Evolutionary conservation across 2,797 vertebrate species (phyloP).

Genomic region (Anas georgica): DNA sequence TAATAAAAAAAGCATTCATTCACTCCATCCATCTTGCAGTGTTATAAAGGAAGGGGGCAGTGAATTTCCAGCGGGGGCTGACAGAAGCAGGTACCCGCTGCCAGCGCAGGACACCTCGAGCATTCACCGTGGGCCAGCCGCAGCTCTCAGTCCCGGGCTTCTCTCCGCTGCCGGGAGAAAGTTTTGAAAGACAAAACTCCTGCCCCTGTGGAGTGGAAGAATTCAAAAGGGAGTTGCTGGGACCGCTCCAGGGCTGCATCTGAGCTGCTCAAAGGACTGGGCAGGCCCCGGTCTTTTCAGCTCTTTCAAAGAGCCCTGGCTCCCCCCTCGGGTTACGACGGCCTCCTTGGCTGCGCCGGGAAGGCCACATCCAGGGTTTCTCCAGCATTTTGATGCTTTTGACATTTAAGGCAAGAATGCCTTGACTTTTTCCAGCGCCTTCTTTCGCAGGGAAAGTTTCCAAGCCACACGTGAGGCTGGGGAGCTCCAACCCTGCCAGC

Average conservation of each 20-base stretch:
- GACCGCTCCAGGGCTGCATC: neutral
- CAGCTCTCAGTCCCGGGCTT: neutral
- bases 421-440: neutral
- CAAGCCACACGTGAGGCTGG: neutral
- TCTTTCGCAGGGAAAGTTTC: neutral
- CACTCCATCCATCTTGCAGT: neutral
- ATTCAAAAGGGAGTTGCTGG: neutral
- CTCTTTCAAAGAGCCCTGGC: neutral
- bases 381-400: neutral
- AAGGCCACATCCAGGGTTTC: neutral
- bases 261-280: neutral
- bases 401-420: neutral
- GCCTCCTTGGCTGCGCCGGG: neutral
- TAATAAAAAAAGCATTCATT: neutral
- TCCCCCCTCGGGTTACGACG: neutral
- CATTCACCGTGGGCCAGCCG: rapidly evolving
- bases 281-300: neutral
- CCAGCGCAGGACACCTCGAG: neutral
- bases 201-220: neutral
- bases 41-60: neutral
- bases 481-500: neutral
- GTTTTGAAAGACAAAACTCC: neutral
- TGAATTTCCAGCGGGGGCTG: neutral
- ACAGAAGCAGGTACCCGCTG: neutral
- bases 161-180: neutral